Base-by-base conservation (phyloP, 35 echinoderm and acorn worm genomes). In the Amphiura filiformis region DNA sequence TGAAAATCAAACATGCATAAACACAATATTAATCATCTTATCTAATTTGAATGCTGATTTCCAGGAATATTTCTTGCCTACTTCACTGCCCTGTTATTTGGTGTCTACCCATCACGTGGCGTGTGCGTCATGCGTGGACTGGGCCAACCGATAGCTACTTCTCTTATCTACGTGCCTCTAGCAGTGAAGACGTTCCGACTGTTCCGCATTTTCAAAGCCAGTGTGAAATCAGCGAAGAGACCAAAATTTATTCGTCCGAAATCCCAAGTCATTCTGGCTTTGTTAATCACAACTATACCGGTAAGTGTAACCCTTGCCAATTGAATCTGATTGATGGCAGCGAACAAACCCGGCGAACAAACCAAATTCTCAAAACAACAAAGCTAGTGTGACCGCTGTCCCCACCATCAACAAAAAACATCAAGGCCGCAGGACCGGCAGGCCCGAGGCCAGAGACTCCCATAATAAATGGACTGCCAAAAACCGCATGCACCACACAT, bases 151-250 rank as follows among this genome's bases (percentile, higher is more conserved):
- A n/a, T n/a, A n/a, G n/a, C n/a, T n/a, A n/a, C n/a, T n/a, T n/a
- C n/a, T n/a, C 77, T 98, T 31, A 98, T 94, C 30, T 98, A 98
- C 64, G 86, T 88, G 35, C 80, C 96, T 13, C 78, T 98, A 80
- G 85, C 88, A 33, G 94, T 92, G 0, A 94, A 94, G 57, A 94
- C 92, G 0, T 92, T 94, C 38, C 82, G 96, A 13, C 79, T 98
- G n/a, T 98, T 92, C 78, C 84, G 96, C 57, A 98, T 98, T 57
- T n/a, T n/a, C n/a, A n/a, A n/a, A n/a, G n/a, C n/a, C n/a, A n/a
- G n/a, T n/a, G n/a, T n/a, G n/a, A n/a, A 98, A 39, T 94, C 91
- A 3, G 92, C 92, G 52, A 89, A 87, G 64, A 80, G 92, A 75
- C 96, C 92, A 18, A 86, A 87, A 35, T 98, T 89, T 78, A 98